Conservation (phyloP, 2,888 invertebrate species). For the Ommatoiulus sabulosus region DNA sequence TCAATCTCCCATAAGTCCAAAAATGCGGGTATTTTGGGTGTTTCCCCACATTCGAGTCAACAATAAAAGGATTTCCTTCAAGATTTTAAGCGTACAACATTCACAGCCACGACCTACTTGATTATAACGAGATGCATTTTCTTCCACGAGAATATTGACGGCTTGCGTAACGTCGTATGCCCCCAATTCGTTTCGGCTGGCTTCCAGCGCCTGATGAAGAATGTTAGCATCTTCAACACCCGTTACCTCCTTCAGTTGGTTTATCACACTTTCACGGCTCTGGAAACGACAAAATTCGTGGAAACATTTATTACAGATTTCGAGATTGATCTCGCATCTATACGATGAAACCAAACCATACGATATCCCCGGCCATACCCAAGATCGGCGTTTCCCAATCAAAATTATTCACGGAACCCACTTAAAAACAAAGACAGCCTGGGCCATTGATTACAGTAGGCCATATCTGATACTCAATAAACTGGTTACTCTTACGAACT, state of each 20-base stretch:
- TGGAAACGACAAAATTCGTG: constrained; percentile 26
- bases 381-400: too few relatives aligned
- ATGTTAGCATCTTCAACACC: constrained; percentile 64
- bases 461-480: too few relatives aligned
- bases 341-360: too few relatives aligned
- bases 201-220: constrained; percentile 65
- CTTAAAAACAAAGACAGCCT: too few relatives aligned
- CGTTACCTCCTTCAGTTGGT: constrained; percentile 62
- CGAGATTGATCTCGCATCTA: too few relatives aligned
- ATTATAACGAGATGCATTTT: constrained; percentile 59
- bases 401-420: too few relatives aligned
- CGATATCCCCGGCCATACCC: too few relatives aligned
- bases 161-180: constrained; percentile 66
- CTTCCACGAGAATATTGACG: constrained; percentile 65
- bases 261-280: constrained; percentile 59
- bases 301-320: too few relatives aligned
- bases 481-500: too few relatives aligned
- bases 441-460: too few relatives aligned
- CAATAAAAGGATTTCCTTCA: not conserved
- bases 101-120: constrained; percentile 29
- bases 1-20: not conserved
- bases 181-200: constrained; percentile 65
- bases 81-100: not conserved
- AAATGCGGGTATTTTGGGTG: not conserved
- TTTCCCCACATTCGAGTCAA: not conserved